Evolutionary conservation across 2,797 vertebrate genomes (phyloP), one percentile per base, ranked within the genome.

Genomic region (Lacerta bilineata): DNA sequence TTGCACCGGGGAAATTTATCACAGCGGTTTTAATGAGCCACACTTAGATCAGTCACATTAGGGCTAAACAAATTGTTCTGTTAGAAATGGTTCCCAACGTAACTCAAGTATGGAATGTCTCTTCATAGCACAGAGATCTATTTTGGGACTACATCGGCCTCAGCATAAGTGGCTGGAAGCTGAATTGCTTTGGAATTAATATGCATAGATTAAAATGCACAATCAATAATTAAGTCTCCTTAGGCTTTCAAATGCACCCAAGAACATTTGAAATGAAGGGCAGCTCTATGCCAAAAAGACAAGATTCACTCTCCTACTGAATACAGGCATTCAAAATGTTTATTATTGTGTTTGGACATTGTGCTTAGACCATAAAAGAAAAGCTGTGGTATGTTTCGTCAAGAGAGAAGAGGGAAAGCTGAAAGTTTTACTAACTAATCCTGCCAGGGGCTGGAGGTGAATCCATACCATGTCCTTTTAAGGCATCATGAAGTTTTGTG

Each of bases 21-120:
- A 64, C 29, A 17, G 81, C 27, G n/a, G 36, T 59, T 88, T 84
- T 79, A 84, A 84, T 72, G 68, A 88, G 55, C 69, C n/a, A 41
- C 83, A 80, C 39, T 79, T 79, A 72, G 27, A 84, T 71, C 50
- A 36, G 75, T 84, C 66, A 80, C 82, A 84, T 80, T 80, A 79
- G 55, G n/a, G 50, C 55, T 43, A 72, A 84, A 84, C 20, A 84
- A 72, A 88, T 74, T 11, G 66, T 84, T 61, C 36, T 27, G 3
- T 46, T 84, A 79, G n/a, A 43, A 84, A 84, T 64, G 50, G 36
- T 33, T 88, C 78, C 64, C 66, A 86, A 20, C 80, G 46, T 71
- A 80, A 59, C 64, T 71, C 46, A 80, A 80, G 43, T 55, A 55
- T 43, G 77, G 82, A 84, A 72, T 27, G 76, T 5, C n/a, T 41